Base-by-base conservation (phyloP, 2,797 vertebrate genomes). In the Chrysolophus pictus region DNA sequence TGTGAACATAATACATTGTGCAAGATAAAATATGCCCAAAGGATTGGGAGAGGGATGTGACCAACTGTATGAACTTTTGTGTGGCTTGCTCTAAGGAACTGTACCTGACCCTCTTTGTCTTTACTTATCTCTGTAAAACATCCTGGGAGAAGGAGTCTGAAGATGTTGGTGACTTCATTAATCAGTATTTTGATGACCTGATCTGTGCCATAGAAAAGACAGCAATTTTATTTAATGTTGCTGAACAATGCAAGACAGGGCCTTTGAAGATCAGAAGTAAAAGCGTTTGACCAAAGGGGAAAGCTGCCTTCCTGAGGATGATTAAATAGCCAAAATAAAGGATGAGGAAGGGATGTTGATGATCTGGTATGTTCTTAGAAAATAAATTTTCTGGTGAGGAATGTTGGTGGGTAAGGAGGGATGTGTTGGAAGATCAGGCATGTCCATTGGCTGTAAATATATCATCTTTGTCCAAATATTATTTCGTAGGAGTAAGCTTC, bases 31-130 rank as follows among this genome's bases (percentile, higher is more conserved):
- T 37, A 10, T 26, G 11, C 53, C 13, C 21, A 35, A 2, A 44
- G 83, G 24, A 16, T 2, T 41, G 31, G 35, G 18, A 63, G 28
- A 2, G 18, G 6, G n/a, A 7, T 63, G 17, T 47, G 64, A 6
- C 21, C 47, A 26, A 3, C 2, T 2, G 2, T 22, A 3, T 33
- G 5, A 71, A 9, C 21, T 70, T 22, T 2, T 0, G 9, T 42
- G 22, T 65, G 64, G 18, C 76, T 74, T 86, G 39, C n/a, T 64
- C 9, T 59, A 8, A 19, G 47, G n/a, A 78, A 78, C 47, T 49
- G 4, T 53, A 39, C 3, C 8, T 33, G 28, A 65, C 17, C 5
- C 11, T 55, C 22, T 31, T n/a, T 42, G 37, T 70, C 17, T 73
- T 65, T 65, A 19, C 58, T 79, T 42, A 15, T 9, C 19, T 71